These are phyloP conservation scores for Cotesia typhae DNA, from an alignment of 1,140 invertebrate species.

Conservation along the genomic window DNA sequence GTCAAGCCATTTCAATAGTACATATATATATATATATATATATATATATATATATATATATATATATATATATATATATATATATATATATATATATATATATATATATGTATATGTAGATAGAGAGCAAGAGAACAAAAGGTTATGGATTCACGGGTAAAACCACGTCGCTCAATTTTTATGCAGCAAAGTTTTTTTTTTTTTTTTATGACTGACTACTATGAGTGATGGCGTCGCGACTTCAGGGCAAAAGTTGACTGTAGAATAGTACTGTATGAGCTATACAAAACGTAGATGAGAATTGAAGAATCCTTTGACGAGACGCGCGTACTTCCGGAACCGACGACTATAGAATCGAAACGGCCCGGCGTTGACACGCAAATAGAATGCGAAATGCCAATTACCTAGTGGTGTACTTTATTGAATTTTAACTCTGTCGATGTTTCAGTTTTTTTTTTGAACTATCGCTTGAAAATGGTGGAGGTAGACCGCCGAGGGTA, in stretches of 20 bases:
- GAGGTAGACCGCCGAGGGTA: background rate
- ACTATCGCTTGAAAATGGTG: background rate
- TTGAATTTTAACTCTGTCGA: conserved; percentile 30
- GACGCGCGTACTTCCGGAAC: conserved; percentile 9
- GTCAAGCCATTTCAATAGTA: too few relatives aligned
- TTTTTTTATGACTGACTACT: background rate
- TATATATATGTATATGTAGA: background rate
- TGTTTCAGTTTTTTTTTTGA: conserved; percentile 1
- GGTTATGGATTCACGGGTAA: background rate
- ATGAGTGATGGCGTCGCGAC: conserved; percentile 10
- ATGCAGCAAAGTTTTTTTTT: background rate
- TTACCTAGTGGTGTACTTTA: conserved; percentile 19
- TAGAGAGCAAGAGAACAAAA: background rate
- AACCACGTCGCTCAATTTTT: background rate
- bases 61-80: background rate
- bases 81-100: background rate
- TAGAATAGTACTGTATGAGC: background rate
- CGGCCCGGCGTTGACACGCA: conserved; percentile 1
- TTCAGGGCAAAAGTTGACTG: background rate
- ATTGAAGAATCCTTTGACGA: conserved; percentile 8
- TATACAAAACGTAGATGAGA: background rate
- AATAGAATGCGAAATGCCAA: conserved; percentile 31
- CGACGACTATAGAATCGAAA: conserved; percentile 7
- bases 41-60: background rate
- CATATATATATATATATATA: background rate